A percentile compares a stretch with the other conserved stretches of the same genome.
These are phyloP conservation scores for Idaea straminata DNA, from an alignment of 2,888 invertebrate genomes.

Conservation along the genomic window DNA sequence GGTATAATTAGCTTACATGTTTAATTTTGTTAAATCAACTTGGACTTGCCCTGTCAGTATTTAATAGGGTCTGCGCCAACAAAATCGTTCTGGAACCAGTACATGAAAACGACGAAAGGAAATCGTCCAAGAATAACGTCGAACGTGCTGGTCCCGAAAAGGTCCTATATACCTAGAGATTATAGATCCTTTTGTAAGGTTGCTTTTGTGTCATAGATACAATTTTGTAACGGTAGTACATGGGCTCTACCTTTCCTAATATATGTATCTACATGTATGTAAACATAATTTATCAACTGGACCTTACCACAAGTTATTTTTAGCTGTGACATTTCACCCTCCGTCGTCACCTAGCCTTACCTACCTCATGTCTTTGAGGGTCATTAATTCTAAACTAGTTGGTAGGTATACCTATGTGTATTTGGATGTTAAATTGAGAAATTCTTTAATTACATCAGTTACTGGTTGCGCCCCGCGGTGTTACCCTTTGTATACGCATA, in stretches of 20 bases:
- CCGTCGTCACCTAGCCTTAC: background rate
- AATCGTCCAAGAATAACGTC: no score
- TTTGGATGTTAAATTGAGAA: no score
- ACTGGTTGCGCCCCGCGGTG: no score
- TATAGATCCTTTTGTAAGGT: background rate
- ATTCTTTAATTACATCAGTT: no score
- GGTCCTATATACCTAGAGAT: no score
- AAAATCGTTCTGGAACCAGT: background rate
- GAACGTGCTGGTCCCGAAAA: no score
- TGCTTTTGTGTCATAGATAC: background rate
- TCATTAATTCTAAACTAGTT: background rate
- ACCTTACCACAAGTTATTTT: background rate
- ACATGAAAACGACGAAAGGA: no score
- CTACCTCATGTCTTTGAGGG: background rate
- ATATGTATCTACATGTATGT: background rate
- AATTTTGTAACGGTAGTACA: background rate
- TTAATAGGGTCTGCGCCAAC: background rate
- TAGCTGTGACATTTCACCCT: background rate
- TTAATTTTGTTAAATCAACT: background rate
- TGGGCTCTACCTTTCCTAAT: background rate
- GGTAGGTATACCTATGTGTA: background rate
- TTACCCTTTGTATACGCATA: no score
- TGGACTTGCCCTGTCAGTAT: background rate
- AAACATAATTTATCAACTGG: background rate
- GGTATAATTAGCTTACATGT: slow-evolving; percentile 1